Conservation (phyloP, 2,113 vertebrate species). For the Gallinago paraguaiae region DNA sequence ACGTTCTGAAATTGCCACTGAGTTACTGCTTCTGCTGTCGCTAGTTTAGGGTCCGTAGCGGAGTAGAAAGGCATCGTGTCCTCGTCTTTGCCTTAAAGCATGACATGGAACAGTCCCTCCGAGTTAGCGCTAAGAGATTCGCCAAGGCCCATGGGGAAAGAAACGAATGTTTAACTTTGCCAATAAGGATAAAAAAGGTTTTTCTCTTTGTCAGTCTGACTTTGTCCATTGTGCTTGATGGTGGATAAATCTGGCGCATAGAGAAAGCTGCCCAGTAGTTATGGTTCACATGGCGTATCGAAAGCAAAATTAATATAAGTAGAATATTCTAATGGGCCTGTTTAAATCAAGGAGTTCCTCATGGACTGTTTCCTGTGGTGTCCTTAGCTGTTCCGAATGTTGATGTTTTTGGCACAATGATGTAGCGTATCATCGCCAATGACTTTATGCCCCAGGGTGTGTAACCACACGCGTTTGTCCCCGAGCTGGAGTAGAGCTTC, state of each 20-base stretch:
- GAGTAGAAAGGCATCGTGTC: background rate
- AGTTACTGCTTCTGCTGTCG: conserved; percentile 22
- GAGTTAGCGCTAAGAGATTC: background rate
- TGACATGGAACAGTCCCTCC: background rate
- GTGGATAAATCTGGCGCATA: conserved; percentile 44
- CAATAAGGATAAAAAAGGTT: background rate
- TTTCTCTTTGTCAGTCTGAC: conserved; percentile 42
- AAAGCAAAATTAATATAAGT: background rate
- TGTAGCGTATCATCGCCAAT: conserved; percentile 24
- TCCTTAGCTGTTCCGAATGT: background rate
- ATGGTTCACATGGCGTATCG: conserved; percentile 7
- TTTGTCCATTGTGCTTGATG: conserved; percentile 4
- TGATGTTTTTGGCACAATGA: background rate
- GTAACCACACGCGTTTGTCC: background rate
- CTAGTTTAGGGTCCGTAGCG: background rate
- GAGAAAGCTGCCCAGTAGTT: conserved; percentile 36
- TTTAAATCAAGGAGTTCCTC: conserved; percentile 12
- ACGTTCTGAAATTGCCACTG: background rate
- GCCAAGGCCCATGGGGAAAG: background rate
- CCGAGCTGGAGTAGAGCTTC: background rate
- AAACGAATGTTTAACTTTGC: background rate
- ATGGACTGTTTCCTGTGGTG: background rate
- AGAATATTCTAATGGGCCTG: background rate
- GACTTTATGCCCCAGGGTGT: background rate
- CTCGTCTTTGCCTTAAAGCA: background rate